Evolutionary conservation across 2,888 invertebrate species (phyloP).

Genomic region (Mythimna albipuncta): DNA sequence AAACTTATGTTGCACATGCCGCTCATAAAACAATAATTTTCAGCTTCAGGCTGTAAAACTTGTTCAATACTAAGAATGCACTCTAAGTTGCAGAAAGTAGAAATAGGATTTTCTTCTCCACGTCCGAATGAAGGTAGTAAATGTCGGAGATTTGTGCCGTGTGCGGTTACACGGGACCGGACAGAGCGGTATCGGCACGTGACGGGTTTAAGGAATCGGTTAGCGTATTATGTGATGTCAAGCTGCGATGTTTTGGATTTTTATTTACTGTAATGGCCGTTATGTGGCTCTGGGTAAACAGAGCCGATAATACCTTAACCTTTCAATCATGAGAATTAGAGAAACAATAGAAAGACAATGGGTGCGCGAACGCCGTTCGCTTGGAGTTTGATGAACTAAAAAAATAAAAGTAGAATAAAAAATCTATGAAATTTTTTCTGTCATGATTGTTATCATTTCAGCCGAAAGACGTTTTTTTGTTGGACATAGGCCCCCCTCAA

Average conservation of each 20-base stretch:
- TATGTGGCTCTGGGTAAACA: not conserved
- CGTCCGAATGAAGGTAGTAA: constrained; percentile 41
- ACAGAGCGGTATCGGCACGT: constrained; percentile 51
- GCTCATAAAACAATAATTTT: constrained; percentile 22
- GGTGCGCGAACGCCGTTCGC: no score
- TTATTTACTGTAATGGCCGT: constrained; percentile 9
- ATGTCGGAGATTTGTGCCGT: constrained; percentile 57
- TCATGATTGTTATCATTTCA: no score
- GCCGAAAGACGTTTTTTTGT: no score
- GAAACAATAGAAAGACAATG: no score
- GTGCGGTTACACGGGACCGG: constrained; percentile 48
- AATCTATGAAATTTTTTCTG: no score
- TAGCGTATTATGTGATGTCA: constrained; percentile 43
- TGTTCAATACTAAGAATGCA: constrained; percentile 33
- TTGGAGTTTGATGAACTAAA: no score
- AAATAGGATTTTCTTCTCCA: constrained; percentile 48
- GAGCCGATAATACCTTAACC: no score
- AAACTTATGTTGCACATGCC: not conserved
- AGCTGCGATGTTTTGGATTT: constrained; percentile 26
- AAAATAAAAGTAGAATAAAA: no score
- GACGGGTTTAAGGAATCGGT: constrained; percentile 38
- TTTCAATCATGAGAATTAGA: no score
- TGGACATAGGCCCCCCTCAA: no score
- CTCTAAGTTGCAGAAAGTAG: constrained; percentile 35
- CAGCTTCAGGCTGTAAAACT: not conserved